Evolutionary conservation across 2,888 invertebrate species (phyloP), one percentile per base, ranked within the genome.

Genomic region (Colostygia pectinataria): DNA sequence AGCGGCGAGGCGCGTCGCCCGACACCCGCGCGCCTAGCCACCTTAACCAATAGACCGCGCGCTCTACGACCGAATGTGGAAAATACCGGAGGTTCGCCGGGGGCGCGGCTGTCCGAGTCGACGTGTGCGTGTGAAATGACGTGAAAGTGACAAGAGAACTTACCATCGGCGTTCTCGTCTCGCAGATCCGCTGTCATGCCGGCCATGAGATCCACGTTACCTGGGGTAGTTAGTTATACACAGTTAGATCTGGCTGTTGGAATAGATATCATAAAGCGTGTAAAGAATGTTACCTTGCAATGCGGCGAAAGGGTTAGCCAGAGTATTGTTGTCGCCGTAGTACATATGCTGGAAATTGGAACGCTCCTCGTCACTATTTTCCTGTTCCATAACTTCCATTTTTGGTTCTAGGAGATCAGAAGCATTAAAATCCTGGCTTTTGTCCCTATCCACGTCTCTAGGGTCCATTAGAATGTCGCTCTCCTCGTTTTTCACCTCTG

Each of bases 321-420:
- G 74, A 43, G 88, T 67, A 59, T 85, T 89, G 55, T 83, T 89
- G 62, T 90, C 90, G 58, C 76, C 79, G 68, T 79, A 88, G 65
- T 82, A 89, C 55, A 87, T 73, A 47, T 81, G 87, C 52, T 80
- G 86, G 61, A 83, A 89, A 59, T 64, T 71, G 32, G 90, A 82
- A 51, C 89, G 83, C 66, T 94, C 94, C 63, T 94, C 94, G 71
- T 94, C 94, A 73, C 94, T 94, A 57, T 91, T 91, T 80, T 90
- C 90, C 55, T 87, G 94, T 79, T 94, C 94, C 73, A 94, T 93
- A 63, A 93, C 90, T 89, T 94, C 94, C 83, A 93, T 87, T 91
- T 94, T 94, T 68, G 94, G 94, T 90, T 93, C 90, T 59, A 90
- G 73, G 63, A 90, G 80, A 70, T 91, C 91, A 25, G 87, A 77